Conservation (phyloP, 2,113 vertebrate species). For the Pyrgilauda ruficollis region DNA sequence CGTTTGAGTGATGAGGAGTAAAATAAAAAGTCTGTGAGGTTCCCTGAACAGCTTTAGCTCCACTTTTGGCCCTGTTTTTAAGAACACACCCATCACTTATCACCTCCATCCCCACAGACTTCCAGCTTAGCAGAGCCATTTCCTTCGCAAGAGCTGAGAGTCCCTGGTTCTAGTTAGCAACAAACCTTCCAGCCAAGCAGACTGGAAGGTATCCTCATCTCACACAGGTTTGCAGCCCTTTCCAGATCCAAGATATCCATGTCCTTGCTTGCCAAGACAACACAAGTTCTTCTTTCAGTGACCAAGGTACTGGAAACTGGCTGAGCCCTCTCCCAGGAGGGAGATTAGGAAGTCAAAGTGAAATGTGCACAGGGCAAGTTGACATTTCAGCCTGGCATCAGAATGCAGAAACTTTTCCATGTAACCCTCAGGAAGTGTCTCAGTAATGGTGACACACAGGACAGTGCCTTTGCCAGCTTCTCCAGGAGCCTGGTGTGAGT, state of each 20-base stretch:
- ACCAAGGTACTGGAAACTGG: not conserved
- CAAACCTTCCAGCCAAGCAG: not conserved
- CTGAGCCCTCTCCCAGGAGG: not conserved
- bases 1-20: not conserved
- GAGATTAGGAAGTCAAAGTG: not conserved
- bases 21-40: not conserved
- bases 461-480: not conserved
- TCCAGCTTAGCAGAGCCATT: not conserved
- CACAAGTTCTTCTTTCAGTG: not conserved
- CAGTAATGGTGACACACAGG: not conserved
- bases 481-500: not conserved
- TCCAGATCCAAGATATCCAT: fast-evolving
- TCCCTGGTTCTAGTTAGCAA: not conserved
- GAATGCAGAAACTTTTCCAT: not conserved
- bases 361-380: not conserved
- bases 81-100: not conserved
- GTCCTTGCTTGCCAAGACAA: not conserved
- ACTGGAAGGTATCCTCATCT: not conserved
- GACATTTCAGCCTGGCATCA: not conserved
- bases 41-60: not conserved
- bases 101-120: not conserved
- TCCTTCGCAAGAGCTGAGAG: not conserved
- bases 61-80: not conserved
- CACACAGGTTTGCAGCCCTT: not conserved
- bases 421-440: not conserved